Base-by-base conservation (phyloP, 2,888 invertebrate species). In the Conchocele bisecta region DNA sequence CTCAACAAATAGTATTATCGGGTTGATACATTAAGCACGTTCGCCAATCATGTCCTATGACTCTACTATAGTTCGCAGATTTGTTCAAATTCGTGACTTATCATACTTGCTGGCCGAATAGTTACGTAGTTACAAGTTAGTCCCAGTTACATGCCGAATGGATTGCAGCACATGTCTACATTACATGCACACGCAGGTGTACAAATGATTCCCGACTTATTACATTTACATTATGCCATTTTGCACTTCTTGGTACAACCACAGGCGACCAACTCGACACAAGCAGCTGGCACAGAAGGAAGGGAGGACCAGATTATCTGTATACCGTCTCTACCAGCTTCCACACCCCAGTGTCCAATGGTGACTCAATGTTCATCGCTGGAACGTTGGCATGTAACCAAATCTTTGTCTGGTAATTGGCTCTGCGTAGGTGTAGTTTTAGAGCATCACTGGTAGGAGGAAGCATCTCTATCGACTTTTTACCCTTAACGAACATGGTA, bases 321-420 rank as follows among this genome's bases (percentile, higher is more conserved):
- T 39, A 61, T 7, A 15, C 42, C 54, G 29, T 50, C 51, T 20
- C 11, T 35, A 28, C 39, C 56, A 13, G 26, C 24, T 20, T 26
- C 2, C 59, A 61, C 56, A 9, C 51, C 59, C 13, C 54, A 20
- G 39, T 57, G 0, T 50, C 54, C 41, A 48, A 28, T 61, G 46
- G 24, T 5, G 6, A 26, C 22, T n/a, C 51, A 2, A 24, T 13
- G 29, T 69, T 50, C 33, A 57, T 29, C 20, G 31, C 41, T 2
- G 58, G 24, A 26, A 28, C 39, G 26, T 56, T 22, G 31, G 61
- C 54, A 26, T 61, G n/a, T 13, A 72, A 20, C 72, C 61, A 61
- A 50, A 71, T 66, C 7, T 61, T 63, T 17, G 61, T 51, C 39
- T 72, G 68, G 42, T 72, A 70, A 42, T 72, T 63, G 7, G 61